phyloP scores from a whole-genome alignment of 2,113 vertebrate genomes.

The Ptilorrhoa leucosticta region DNA sequence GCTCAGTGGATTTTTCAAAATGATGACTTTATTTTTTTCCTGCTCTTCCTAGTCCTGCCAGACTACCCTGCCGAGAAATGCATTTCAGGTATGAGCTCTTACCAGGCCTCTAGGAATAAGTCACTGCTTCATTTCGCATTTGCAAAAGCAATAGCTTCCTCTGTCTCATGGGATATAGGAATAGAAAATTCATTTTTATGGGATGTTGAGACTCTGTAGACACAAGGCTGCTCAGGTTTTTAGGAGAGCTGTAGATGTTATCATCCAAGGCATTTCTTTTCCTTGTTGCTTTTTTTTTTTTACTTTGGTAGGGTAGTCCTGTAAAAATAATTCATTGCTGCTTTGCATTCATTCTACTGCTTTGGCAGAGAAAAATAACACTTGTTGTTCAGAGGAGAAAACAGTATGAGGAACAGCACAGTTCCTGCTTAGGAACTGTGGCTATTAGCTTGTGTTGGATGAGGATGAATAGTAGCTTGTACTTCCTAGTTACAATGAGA shows the following conservation, averaged over 20 bases:
- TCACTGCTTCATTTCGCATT: conserved; percentile 5
- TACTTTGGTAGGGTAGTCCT: neutral
- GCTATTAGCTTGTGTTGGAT: neutral
- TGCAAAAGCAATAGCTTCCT: neutral
- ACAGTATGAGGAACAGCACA: neutral
- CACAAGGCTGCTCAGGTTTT: neutral
- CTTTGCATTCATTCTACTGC: no score
- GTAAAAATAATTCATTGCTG: neutral
- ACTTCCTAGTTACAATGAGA: neutral
- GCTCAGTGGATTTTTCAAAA: neutral
- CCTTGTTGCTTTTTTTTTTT: neutral
- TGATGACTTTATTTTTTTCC: conserved; percentile 11
- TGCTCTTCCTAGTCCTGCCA: neutral
- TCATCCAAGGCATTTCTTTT: neutral
- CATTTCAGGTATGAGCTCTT: neutral
- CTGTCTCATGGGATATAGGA: neutral
- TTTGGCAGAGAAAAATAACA: neutral
- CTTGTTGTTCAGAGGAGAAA: neutral
- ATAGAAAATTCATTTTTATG: neutral
- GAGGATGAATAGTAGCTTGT: neutral
- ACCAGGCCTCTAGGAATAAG: conserved; percentile 8
- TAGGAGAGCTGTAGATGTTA: neutral
- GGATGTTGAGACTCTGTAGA: neutral
- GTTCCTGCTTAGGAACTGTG: neutral
- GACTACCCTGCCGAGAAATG: conserved; percentile 4